These are phyloP conservation scores for Hyles lineata DNA, from an alignment of 2,888 invertebrate species.

Conservation along the genomic window DNA sequence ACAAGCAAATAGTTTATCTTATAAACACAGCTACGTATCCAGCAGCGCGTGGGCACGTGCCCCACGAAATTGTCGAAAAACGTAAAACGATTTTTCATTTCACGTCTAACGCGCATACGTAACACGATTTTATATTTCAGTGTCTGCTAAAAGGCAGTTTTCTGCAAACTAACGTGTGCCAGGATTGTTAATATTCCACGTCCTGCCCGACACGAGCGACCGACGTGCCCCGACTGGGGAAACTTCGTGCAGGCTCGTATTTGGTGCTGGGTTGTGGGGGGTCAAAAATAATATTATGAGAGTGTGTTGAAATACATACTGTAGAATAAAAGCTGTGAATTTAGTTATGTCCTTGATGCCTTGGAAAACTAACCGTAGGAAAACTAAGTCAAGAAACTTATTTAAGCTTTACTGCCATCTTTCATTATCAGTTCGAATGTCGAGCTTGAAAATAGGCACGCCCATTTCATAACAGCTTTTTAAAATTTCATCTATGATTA, in stretches of 20 bases:
- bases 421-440: no score
- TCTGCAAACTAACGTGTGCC: slow-evolving; percentile 55
- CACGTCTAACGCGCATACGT: slow-evolving; percentile 45
- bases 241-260: neutral
- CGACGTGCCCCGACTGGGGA: slow-evolving; percentile 50
- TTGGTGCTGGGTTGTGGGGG: neutral
- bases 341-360: no score
- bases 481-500: no score
- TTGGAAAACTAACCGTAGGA: no score
- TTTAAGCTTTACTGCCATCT: no score
- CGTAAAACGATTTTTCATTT: slow-evolving; percentile 48
- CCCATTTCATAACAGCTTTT: no score
- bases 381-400: no score
- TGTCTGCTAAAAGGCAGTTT: slow-evolving; percentile 68
- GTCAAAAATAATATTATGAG: neutral
- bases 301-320: neutral
- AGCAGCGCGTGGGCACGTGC: slow-evolving; percentile 27
- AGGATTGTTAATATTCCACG: slow-evolving; percentile 66
- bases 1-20: slow-evolving; percentile 3
- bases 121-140: slow-evolving; percentile 62
- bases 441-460: no score
- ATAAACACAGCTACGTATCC: slow-evolving; percentile 16
- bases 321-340: no score
- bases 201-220: slow-evolving; percentile 52
- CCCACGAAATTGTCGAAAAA: slow-evolving; percentile 37